These are phyloP conservation scores for Tetheella fluctuosa DNA, from an alignment of 2,888 invertebrate species.

Conservation along the genomic window DNA sequence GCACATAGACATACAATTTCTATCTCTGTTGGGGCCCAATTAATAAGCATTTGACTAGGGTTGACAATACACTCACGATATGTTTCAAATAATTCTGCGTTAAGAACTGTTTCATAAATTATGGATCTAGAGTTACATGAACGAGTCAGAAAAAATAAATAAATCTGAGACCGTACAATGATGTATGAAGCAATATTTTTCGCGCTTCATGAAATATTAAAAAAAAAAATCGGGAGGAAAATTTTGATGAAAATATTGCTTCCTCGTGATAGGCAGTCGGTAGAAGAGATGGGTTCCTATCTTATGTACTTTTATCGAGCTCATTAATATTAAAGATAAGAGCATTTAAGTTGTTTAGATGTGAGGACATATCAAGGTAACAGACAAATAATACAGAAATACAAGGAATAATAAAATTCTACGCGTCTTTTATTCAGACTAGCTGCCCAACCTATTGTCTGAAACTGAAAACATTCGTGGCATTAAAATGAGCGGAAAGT, in stretches of 20 bases:
- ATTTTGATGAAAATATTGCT: neutral
- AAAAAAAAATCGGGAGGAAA: neutral
- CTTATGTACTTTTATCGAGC: too few relatives aligned
- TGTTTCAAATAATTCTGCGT: neutral
- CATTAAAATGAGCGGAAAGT: neutral
- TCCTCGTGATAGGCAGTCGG: too few relatives aligned
- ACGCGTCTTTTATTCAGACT: neutral
- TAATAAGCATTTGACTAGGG: too few relatives aligned
- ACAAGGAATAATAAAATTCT: neutral
- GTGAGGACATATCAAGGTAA: neutral
- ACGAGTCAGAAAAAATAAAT: neutral
- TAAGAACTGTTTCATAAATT: neutral
- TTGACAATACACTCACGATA: neutral
- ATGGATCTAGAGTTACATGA: constrained; percentile 1
- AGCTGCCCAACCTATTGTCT: neutral
- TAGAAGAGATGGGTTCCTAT: too few relatives aligned
- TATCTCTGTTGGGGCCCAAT: too few relatives aligned
- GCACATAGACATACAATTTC: too few relatives aligned
- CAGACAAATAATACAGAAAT: neutral
- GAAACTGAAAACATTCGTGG: neutral
- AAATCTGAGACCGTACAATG: neutral
- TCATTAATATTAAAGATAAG: too few relatives aligned
- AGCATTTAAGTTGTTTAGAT: too few relatives aligned
- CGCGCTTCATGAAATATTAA: constrained; percentile 13
- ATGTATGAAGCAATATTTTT: neutral